Evolutionary conservation across 2,888 invertebrate genomes (phyloP).

Genomic region (Metalampra italica): DNA sequence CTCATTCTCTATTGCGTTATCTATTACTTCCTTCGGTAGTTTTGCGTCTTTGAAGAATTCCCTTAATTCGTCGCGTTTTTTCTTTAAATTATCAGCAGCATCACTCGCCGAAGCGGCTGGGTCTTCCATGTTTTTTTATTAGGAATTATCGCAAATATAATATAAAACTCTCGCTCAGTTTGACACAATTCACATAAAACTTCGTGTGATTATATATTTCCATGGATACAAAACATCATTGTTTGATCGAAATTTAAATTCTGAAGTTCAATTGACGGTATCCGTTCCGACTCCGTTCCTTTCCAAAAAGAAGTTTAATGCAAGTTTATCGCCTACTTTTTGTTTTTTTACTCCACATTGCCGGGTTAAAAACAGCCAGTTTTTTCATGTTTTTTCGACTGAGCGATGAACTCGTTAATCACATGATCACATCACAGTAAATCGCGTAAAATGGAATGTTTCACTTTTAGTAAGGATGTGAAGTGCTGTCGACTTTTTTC

Average conservation of each 20-base stretch:
- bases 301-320: too few species aligned
- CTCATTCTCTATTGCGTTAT: conserved; percentile 62
- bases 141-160: background rate
- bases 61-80: conserved; percentile 50
- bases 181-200: conserved; percentile 10
- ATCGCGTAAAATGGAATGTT: too few species aligned
- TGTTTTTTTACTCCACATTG: too few species aligned
- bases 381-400: too few species aligned
- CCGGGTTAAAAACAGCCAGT: too few species aligned
- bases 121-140: conserved; percentile 34
- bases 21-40: conserved; percentile 45
- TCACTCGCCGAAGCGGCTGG: conserved; percentile 28
- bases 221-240: conserved; percentile 29
- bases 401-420: too few species aligned
- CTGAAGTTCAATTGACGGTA: conserved; percentile 5
- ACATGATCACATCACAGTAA: too few species aligned
- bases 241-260: conserved; percentile 43
- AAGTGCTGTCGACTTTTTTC: too few species aligned
- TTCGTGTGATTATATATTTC: conserved; percentile 26
- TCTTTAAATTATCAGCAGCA: conserved; percentile 35
- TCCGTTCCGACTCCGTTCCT: too few species aligned
- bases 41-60: conserved; percentile 56
- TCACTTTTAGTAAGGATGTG: too few species aligned
- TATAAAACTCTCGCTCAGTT: background rate
- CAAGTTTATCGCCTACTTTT: too few species aligned